phyloP scores from a whole-genome alignment of 1,140 invertebrate species.

The Holotrichia oblita region DNA sequence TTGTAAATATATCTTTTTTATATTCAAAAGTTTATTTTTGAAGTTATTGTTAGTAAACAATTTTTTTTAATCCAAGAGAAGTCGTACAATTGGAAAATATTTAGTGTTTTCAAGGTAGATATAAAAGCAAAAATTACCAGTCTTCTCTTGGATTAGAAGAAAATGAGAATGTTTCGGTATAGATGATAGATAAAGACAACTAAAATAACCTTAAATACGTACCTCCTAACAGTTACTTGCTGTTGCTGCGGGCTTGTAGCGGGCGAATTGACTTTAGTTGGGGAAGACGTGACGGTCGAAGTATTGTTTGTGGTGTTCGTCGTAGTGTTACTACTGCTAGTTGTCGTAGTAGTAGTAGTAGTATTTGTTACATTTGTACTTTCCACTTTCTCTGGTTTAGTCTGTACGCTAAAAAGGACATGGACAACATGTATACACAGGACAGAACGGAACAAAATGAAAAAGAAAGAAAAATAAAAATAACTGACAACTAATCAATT shows the following conservation, averaged over 20 bases:
- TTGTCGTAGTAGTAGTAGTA: constrained; percentile 60
- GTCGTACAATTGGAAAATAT: neutral
- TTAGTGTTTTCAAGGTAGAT: too few species aligned
- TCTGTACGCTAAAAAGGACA: constrained; percentile 38
- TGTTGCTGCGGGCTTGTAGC: constrained; percentile 64
- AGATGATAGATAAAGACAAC: neutral
- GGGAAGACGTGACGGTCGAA: constrained; percentile 40
- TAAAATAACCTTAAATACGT: constrained; percentile 50
- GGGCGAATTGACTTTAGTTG: constrained; percentile 53
- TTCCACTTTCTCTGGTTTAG: constrained; percentile 33
- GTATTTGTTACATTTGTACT: constrained; percentile 55
- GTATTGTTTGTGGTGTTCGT: constrained; percentile 60
- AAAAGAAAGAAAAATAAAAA: constrained; percentile 29
- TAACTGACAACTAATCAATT: constrained; percentile 13
- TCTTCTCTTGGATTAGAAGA: too few species aligned
- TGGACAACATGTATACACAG: constrained; percentile 13
- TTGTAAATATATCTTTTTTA: constrained; percentile 32
- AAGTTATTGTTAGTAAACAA: neutral
- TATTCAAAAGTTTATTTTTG: neutral
- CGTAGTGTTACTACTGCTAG: constrained; percentile 23
- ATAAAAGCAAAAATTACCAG: neutral
- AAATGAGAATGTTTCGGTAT: neutral
- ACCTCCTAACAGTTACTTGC: constrained; percentile 69
- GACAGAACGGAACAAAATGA: constrained; percentile 17
- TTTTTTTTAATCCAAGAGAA: neutral